Base-by-base conservation (phyloP, 2,888 invertebrate genomes). In the Pyralis farinalis region DNA sequence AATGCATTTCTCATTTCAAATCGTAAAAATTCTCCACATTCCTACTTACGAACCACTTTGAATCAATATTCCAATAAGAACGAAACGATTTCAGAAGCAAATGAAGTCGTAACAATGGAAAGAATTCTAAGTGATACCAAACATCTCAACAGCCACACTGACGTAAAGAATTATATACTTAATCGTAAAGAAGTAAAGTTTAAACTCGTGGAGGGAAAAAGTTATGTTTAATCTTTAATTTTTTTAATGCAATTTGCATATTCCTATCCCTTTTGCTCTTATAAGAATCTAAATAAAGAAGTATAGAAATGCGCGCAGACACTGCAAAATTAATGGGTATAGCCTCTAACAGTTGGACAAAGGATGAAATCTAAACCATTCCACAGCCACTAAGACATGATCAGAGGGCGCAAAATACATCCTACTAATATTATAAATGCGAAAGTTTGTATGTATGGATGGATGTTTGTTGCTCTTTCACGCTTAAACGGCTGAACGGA, bases 51-150 rank as follows among this genome's bases (percentile, higher is more conserved):
- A 76, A 71, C 71, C 76, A 79, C 70, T 77, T 79, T 71, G 80
- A 83, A 80, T 84, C 85, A 85, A 85, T 85, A 84, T 77, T 73
- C 72, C 49, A 77, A 83, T 71, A 75, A 63, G 71, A 78, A 69
- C 55, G 73, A 70, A 65, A 56, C 51, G 12, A 62, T 62, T 55
- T 51, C 50, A 3, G 16, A 52, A 81, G 78, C 85, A 87, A 87
- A 87, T 86, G 85, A 85, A 86, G 85, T 76, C 70, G 76, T 81
- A 86, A 87, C 86, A 86, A 87, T 85, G 77, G 84, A 43, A 9
- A 11, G 27, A 10, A 33, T 33, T 28, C 12, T 33, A 20, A 25
- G 20, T 33, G 1, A 7, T 0, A 11, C 33, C n/a, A 16, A 39
- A 39, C 7, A 32, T 16, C 27, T 12, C 33, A 39, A 32, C 8